phyloP scores from a whole-genome alignment of 2,888 invertebrate genomes.

The Brachypterus glaber region DNA sequence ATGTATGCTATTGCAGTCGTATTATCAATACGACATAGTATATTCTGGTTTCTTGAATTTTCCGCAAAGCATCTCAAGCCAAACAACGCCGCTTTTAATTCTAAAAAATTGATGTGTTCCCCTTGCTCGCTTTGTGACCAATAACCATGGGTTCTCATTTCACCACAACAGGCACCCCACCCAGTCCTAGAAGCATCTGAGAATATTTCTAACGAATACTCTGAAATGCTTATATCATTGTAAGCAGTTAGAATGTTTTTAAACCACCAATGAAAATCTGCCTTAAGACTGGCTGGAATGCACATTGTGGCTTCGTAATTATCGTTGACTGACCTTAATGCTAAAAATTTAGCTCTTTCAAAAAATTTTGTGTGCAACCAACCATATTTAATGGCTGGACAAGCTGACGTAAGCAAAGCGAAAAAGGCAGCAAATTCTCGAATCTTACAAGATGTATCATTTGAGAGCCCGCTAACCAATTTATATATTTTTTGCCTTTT shows the following conservation, averaged over 20 bases:
- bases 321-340: neutral
- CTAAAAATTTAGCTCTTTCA: constrained; percentile 11
- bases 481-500: constrained; percentile 9
- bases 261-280: constrained; percentile 20
- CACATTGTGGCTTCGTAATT: constrained; percentile 5
- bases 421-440: constrained; percentile 17
- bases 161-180: constrained; percentile 22
- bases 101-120: constrained; percentile 24
- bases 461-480: constrained; percentile 1
- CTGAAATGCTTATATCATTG: constrained; percentile 11
- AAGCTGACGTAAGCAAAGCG: constrained; percentile 18
- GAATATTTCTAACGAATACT: constrained; percentile 21
- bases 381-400: constrained; percentile 22
- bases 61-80: constrained; percentile 23
- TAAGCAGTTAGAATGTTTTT: constrained; percentile 10
- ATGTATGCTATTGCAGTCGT: constrained; percentile 21
- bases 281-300: neutral
- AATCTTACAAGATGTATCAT: constrained; percentile 6
- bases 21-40: constrained; percentile 21
- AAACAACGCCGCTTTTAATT: constrained; percentile 22
- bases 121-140: constrained; percentile 20
- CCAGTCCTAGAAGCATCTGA: constrained; percentile 21
- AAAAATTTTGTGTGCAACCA: constrained; percentile 11
- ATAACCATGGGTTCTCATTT: constrained; percentile 16
- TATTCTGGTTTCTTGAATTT: constrained; percentile 13